A percentile compares a stretch with the other conserved stretches of the same genome.
Conservation (phyloP, 2,888 invertebrate genomes). For the Sarcophaga rosellei region DNA sequence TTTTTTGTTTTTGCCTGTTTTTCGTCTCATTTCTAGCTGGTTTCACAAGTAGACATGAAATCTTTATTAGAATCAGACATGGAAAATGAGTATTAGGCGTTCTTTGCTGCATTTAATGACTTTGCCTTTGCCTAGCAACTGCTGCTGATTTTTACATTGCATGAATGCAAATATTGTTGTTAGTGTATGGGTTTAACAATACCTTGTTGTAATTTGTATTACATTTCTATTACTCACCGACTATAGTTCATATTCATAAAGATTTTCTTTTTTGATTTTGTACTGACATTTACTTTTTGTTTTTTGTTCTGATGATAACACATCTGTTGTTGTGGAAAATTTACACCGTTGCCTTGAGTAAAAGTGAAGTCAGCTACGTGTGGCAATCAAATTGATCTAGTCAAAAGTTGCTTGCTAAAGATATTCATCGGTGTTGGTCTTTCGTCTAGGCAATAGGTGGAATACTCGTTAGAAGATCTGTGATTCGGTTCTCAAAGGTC, state of each 20-base stretch:
- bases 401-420: too few species aligned
- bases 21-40: not conserved
- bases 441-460: too few species aligned
- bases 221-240: conserved; percentile 49
- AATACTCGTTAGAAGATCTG: too few species aligned
- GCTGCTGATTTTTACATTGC: not conserved
- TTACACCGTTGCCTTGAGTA: not conserved
- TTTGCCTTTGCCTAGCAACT: conserved; percentile 9
- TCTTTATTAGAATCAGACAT: conserved; percentile 54
- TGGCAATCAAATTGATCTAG: not conserved
- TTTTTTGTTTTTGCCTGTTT: not conserved
- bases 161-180: not conserved
- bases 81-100: conserved; percentile 42
- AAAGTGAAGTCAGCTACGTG: not conserved
- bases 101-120: conserved; percentile 23
- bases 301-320: not conserved
- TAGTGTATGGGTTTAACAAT: not conserved
- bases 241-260: not conserved
- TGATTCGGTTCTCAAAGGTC: too few species aligned
- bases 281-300: not conserved
- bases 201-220: conserved; percentile 17
- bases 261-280: not conserved
- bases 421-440: too few species aligned
- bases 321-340: not conserved
- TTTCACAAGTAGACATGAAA: conserved; percentile 3